These are phyloP conservation scores for Trididemnum nubilum DNA, from an alignment of 23 tunicate genomes.

Conservation along the genomic window DNA sequence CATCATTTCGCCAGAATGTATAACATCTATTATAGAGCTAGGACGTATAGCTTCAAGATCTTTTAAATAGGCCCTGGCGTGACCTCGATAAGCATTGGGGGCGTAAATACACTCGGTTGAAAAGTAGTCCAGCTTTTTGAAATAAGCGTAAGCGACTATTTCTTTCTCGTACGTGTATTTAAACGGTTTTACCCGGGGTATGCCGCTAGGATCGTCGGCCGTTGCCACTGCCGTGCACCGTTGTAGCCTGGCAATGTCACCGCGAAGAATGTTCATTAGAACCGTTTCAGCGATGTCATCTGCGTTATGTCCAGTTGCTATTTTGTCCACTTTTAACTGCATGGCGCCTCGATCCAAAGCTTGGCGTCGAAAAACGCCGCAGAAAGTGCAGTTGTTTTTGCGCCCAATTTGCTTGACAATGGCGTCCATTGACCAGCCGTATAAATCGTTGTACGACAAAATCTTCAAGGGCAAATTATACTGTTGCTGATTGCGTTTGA, in stretches of 20 bases:
- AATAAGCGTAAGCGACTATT: constrained; percentile 95
- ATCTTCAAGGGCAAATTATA: constrained; percentile 79
- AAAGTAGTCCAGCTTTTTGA: constrained; percentile 91
- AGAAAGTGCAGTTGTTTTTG: constrained; percentile 96
- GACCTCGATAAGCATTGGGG: constrained; percentile 95
- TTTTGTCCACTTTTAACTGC: constrained; percentile 68
- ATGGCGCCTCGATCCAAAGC: constrained; percentile 97
- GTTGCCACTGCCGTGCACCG: constrained; percentile 92
- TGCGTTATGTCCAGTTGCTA: constrained; percentile 98
- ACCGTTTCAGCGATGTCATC: constrained; percentile 98
- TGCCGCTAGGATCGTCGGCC: constrained; percentile 95
- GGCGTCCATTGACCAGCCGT: constrained; percentile 98
- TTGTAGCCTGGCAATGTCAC: constrained; percentile 88
- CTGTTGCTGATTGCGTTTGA: constrained; percentile 77
- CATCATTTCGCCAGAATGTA: constrained; percentile 93
- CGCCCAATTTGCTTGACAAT: constrained; percentile 89
- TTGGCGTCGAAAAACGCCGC: constrained; percentile 96
- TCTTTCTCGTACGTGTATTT: constrained; percentile 97
- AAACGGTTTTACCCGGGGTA: constrained; percentile 96
- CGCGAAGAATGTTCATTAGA: constrained; percentile 90
- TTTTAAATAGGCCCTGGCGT: constrained; percentile 87
- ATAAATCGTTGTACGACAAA: constrained; percentile 86
- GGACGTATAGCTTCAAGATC: constrained; percentile 93
- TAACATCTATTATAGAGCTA: constrained; percentile 83
- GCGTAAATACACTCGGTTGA: constrained; percentile 99